Conservation (phyloP, 2,797 vertebrate species). For the Chloroceryle inda region DNA sequence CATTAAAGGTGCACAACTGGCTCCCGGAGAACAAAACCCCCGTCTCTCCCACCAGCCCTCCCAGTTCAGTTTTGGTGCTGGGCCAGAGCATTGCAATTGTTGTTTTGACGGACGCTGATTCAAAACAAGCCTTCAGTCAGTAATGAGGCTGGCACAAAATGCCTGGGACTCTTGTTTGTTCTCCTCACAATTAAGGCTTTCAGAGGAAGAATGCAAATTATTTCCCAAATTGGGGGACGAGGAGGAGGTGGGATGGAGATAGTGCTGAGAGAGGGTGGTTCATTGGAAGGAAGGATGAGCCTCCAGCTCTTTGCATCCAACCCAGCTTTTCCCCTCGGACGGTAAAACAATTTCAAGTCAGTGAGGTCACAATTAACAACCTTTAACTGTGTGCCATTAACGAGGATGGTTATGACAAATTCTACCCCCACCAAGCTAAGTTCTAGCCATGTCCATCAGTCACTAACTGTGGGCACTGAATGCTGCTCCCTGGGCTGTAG, state of each 20-base stretch:
- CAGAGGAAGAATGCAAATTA: constrained; percentile 64
- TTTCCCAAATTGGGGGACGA: not conserved
- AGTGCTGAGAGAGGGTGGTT: not conserved
- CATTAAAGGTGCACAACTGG: constrained; percentile 58
- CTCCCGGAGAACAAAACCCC: constrained; percentile 11
- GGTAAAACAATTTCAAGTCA: not conserved
- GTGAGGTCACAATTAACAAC: constrained; percentile 49
- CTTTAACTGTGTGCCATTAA: constrained; percentile 33
- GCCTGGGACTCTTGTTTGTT: constrained; percentile 36
- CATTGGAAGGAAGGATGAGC: not conserved
- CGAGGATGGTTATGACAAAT: constrained; percentile 13
- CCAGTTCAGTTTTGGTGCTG: not conserved
- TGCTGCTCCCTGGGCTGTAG: not conserved
- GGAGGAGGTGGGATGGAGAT: not conserved
- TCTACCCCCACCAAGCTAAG: not conserved
- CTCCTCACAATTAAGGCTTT: constrained; percentile 63
- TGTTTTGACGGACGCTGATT: not conserved
- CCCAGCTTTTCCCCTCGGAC: not conserved
- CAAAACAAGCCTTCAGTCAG: constrained; percentile 29
- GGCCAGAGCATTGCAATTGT: constrained; percentile 26
- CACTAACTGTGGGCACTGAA: not conserved
- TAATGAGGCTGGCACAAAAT: constrained; percentile 31
- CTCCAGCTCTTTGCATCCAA: not conserved
- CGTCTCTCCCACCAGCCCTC: not conserved
- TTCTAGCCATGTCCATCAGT: not conserved